phyloP scores from a whole-genome alignment of 1,140 invertebrate species.

The Dendroctonus valens region DNA sequence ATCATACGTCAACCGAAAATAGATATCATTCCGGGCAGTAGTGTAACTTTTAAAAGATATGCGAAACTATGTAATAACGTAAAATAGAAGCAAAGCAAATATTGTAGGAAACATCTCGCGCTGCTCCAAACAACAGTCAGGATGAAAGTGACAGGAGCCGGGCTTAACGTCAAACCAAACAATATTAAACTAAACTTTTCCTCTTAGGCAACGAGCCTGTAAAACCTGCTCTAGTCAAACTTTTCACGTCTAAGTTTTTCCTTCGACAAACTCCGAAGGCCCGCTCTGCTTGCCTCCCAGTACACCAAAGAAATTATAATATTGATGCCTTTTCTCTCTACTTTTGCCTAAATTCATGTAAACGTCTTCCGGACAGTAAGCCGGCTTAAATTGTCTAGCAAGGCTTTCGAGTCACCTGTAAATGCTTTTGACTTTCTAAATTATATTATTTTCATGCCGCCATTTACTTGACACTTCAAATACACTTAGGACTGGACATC shows the following conservation, averaged over 20 bases:
- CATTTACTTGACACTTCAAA: not conserved
- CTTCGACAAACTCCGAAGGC: conserved; percentile 35
- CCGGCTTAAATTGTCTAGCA: conserved; percentile 27
- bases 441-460: conserved; percentile 1
- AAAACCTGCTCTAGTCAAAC: conserved; percentile 46
- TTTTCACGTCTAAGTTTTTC: conserved; percentile 51
- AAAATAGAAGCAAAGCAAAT: conserved; percentile 47
- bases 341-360: conserved; percentile 40
- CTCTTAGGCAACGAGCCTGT: conserved; percentile 48
- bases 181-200: conserved; percentile 53
- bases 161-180: conserved; percentile 52
- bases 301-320: conserved; percentile 50
- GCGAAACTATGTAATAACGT: conserved; percentile 47
- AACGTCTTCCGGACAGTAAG: conserved; percentile 24
- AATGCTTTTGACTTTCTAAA: conserved; percentile 17
- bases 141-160: conserved; percentile 51
- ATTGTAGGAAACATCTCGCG: conserved; percentile 47
- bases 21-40: conserved; percentile 12
- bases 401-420: conserved; percentile 14
- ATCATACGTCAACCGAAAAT: conserved; percentile 6
- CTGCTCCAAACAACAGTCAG: conserved; percentile 47
- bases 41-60: conserved; percentile 37
- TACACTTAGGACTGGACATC: not conserved
- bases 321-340: conserved; percentile 44
- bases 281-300: conserved; percentile 40